Evolutionary conservation across 2,888 invertebrate species (phyloP).

Genomic region (Lasius platythorax): DNA sequence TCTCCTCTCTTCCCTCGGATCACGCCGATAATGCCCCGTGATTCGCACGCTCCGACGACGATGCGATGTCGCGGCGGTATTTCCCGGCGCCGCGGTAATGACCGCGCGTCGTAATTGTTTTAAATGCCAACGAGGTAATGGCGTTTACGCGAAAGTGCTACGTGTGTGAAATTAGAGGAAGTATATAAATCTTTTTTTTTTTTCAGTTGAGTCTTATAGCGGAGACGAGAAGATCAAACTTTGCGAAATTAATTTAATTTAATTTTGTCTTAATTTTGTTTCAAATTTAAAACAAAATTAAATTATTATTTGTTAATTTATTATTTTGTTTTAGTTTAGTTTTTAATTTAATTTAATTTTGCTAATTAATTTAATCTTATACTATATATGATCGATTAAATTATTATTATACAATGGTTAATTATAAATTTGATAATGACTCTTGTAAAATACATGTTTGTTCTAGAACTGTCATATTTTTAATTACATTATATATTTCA

Average conservation of each 20-base stretch:
- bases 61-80: conserved; percentile 25
- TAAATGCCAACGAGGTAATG: conserved; percentile 47
- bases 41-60: conserved; percentile 43
- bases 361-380: neutral
- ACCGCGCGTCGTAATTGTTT: conserved; percentile 46
- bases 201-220: too few species aligned
- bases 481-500: neutral
- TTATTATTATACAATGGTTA: neutral
- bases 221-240: neutral
- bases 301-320: too few species aligned
- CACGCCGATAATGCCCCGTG: conserved; percentile 29
- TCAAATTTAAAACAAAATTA: too few species aligned
- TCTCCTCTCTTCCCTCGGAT: neutral
- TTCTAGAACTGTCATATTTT: neutral
- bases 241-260: neutral
- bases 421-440: neutral
- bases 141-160: conserved; percentile 44
- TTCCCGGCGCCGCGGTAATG: conserved; percentile 49
- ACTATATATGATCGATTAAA: neutral
- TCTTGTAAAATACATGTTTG: neutral
- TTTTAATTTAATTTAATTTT: too few species aligned
- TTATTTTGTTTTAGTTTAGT: too few species aligned
- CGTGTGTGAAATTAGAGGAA: conserved; percentile 19
- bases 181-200: conserved; percentile 1
- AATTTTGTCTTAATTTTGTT: too few species aligned